Evolutionary conservation across 2,888 invertebrate genomes (phyloP), one percentile per base, ranked within the genome.

Genomic region (Pandemis corylana): DNA sequence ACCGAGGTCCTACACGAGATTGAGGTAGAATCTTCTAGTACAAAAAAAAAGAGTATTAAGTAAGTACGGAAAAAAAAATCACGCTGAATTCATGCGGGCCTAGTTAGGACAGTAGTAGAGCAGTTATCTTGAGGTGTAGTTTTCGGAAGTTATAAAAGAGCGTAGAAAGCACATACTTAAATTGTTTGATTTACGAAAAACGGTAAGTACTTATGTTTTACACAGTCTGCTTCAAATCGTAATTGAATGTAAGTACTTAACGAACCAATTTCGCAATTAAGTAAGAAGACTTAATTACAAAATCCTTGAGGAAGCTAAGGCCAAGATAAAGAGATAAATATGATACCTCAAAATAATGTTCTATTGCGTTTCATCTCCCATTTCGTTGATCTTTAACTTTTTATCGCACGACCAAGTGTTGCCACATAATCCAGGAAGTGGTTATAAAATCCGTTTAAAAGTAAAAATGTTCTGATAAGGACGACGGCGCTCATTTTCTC

Each of bases 391-490:
- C 36, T 36, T 72, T 36, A 72, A 68, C 41, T 68, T 68, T 72
- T 72, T 51, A 72, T 72, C 56, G 56, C 63, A 7, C 36, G 53
- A 42, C 53, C 68, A 68, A 68, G 72, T 68, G 72, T 68, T 68
- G 72, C 72, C 72, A 72, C 72, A 68, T 72, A 68, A 68, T 68
- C 68, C 68, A 62, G 42, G 41, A 36, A 56, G 64, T 53, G 44
- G 72, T 62, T 72, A 72, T 72, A 72, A 72, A 72, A 72, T 72
- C 13, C 53, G 68, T 72, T 72, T 63, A 68, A 68, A 72, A 72
- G 41, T 68, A 63, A 72, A 72, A 68, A 68, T 12, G 53, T 56
- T 12, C 61, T 61, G 67, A 68, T 46, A 72, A 72, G 63, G 15
- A 68, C 42, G 63, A 44, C 53, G 68, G 46, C 12, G 49, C 46